Percentiles rank a stretch among this genome's conserved stretches.
These are phyloP conservation scores for Matsumyia berberina DNA, from an alignment of 2,888 invertebrate species.

Conservation along the genomic window DNA sequence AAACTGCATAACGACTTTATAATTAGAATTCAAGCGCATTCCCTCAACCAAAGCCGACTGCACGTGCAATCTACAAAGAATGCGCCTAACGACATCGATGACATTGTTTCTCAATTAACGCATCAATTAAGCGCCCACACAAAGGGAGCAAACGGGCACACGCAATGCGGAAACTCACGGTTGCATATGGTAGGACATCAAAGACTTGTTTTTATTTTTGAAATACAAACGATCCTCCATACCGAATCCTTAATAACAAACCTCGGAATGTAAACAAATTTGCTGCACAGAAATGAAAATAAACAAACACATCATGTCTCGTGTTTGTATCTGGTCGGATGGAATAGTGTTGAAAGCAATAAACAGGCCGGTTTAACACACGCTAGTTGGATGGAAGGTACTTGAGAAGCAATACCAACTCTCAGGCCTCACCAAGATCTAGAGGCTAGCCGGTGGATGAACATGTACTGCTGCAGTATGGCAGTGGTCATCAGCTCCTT, in stretches of 20 bases:
- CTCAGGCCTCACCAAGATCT: no score
- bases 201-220: slow-evolving; percentile 22
- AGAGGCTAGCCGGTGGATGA: no score
- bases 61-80: slow-evolving; percentile 57
- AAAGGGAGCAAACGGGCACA: slow-evolving; percentile 31
- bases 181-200: slow-evolving; percentile 25
- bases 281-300: slow-evolving; percentile 62
- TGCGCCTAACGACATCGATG: slow-evolving; percentile 63
- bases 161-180: slow-evolving; percentile 52
- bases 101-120: slow-evolving; percentile 70
- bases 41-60: slow-evolving; percentile 24
- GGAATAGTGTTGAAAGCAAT: slow-evolving; percentile 41
- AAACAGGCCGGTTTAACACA: no score
- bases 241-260: slow-evolving; percentile 46
- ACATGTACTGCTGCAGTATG: no score
- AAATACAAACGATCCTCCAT: slow-evolving; percentile 21
- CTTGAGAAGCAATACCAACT: no score
- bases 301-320: slow-evolving; percentile 49
- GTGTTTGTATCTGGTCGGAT: slow-evolving; percentile 40
- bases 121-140: slow-evolving; percentile 59
- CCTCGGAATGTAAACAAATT: slow-evolving; percentile 65
- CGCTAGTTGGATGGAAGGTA: no score
- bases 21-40: slow-evolving; percentile 48
- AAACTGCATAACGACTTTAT: slow-evolving; percentile 57
- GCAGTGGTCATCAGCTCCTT: no score